Percentiles rank a stretch among this genome's conserved stretches.
These are phyloP conservation scores for Pteronotus mesoamericanus DNA, from an alignment of 2,797 vertebrate species.

Conservation along the genomic window DNA sequence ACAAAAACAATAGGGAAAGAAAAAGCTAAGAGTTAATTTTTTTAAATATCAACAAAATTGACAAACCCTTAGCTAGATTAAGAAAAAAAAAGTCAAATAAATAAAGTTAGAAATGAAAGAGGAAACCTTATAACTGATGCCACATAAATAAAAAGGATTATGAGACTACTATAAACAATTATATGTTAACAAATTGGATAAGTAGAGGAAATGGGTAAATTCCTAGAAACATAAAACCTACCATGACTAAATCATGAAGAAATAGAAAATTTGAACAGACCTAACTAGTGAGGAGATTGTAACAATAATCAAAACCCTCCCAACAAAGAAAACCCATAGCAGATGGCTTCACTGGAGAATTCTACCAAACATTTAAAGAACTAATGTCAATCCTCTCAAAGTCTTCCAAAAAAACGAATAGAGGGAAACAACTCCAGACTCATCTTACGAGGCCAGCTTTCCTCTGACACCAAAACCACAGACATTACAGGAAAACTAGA, in stretches of 20 bases:
- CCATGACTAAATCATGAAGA: neutral
- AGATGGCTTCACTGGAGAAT: conserved; percentile 17
- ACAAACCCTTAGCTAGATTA: neutral
- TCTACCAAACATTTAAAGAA: conserved; percentile 27
- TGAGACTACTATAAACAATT: neutral
- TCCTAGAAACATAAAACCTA: neutral
- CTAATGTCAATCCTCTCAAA: conserved; percentile 6
- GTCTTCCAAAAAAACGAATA: neutral
- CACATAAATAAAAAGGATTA: neutral
- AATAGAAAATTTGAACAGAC: conserved; percentile 17
- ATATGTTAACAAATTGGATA: neutral
- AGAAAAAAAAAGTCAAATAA: neutral
- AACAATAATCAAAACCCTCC: neutral
- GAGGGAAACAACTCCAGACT: neutral
- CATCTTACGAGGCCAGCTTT: neutral
- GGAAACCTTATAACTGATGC: neutral
- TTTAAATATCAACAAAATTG: neutral
- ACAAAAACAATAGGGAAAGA: neutral
- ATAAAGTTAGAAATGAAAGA: neutral
- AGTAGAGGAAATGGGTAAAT: neutral
- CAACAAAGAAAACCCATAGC: neutral
- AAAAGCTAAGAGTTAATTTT: neutral
- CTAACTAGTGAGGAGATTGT: neutral
- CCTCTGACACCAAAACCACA: neutral
- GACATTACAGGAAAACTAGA: neutral